A percentile compares a stretch with the other conserved stretches of the same genome.
Conservation (phyloP, 1,140 invertebrate species). For the Aphaenogaster ashmeadi region DNA sequence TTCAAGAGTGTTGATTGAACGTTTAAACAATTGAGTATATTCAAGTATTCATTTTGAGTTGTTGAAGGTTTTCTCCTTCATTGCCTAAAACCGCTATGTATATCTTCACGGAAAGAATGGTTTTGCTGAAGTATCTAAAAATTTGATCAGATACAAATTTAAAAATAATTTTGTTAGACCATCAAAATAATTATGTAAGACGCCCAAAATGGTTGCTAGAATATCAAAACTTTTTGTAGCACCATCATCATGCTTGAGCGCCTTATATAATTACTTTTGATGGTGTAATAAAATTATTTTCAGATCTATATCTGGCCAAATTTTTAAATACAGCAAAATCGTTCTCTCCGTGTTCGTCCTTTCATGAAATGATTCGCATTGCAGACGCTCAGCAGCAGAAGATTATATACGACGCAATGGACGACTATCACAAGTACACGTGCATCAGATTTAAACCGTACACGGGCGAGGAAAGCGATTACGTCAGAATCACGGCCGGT, state of each 20-base stretch:
- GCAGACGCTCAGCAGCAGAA: slow-evolving; percentile 86
- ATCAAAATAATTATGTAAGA: no score
- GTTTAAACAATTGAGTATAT: background rate
- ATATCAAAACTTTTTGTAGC: no score
- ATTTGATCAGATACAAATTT: no score
- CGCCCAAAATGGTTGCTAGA: no score
- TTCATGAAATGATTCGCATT: slow-evolving; percentile 19
- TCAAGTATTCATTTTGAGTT: background rate
- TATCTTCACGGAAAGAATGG: background rate
- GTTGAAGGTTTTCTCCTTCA: background rate
- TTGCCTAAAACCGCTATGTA: background rate
- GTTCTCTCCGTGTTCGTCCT: background rate
- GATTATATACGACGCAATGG: slow-evolving; percentile 89
- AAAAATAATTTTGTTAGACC: no score
- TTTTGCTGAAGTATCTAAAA: no score
- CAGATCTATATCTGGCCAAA: no score
- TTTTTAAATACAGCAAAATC: no score
- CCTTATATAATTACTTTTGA: no score
- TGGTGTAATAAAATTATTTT: no score
- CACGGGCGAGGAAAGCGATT: slow-evolving; percentile 89
- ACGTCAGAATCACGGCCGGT: slow-evolving; percentile 90
- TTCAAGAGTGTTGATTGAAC: background rate
- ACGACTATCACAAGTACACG: slow-evolving; percentile 91
- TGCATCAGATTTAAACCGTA: slow-evolving; percentile 92
- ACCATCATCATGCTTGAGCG: no score